phyloP scores from a whole-genome alignment of 2,113 vertebrate genomes.

The Symphodus melops region DNA sequence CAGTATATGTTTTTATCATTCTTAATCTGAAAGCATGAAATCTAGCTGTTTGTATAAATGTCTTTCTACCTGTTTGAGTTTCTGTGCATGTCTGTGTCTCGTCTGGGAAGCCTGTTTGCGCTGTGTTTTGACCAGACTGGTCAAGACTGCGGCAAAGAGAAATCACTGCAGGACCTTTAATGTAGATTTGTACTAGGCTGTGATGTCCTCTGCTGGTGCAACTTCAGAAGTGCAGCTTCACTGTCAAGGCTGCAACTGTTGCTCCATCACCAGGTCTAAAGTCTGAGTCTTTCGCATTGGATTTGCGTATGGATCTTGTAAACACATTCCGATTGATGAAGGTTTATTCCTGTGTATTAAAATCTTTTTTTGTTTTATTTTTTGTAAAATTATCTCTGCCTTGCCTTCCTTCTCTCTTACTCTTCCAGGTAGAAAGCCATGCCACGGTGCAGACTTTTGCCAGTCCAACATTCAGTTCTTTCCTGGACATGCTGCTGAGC shows the following conservation, averaged over 20 bases:
- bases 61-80: slow-evolving; percentile 57
- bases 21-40: not conserved
- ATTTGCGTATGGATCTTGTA: not conserved
- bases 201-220: slow-evolving; percentile 73
- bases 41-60: slow-evolving; percentile 64
- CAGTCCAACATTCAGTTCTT: slow-evolving; percentile 94
- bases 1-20: not conserved
- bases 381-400: not conserved
- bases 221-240: slow-evolving; percentile 37
- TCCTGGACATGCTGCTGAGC: slow-evolving; percentile 94
- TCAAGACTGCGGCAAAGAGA: slow-evolving; percentile 77
- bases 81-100: slow-evolving; percentile 15
- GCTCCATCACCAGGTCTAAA: not conserved
- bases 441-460: slow-evolving; percentile 91
- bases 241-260: not conserved
- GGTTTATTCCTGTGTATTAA: no score
- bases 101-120: slow-evolving; percentile 44
- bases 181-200: slow-evolving; percentile 41
- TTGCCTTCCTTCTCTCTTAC: not conserved
- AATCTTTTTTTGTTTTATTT: not conserved
- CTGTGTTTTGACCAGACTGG: slow-evolving; percentile 48
- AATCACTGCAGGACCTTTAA: slow-evolving; percentile 62
- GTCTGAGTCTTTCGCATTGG: not conserved
- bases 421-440: slow-evolving; percentile 76
- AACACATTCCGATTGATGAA: no score